phyloP scores from a whole-genome alignment of 2,797 vertebrate species.

The Merluccius polli region DNA sequence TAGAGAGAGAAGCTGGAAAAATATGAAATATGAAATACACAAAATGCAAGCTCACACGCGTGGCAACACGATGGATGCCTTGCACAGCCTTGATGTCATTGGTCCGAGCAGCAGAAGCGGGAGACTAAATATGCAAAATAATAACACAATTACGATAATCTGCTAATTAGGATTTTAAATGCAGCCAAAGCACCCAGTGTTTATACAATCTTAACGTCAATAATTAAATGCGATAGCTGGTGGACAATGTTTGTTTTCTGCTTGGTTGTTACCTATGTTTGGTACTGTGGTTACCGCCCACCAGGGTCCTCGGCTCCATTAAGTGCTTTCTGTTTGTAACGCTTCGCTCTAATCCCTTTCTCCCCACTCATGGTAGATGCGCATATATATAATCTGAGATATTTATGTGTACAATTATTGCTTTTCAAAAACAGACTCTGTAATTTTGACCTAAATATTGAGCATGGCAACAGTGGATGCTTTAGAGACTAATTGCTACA shows the following conservation, averaged over 20 bases:
- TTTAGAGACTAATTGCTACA: not conserved
- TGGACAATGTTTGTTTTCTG: conserved; percentile 21
- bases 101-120: conserved; percentile 34
- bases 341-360: conserved; percentile 14
- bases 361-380: conserved; percentile 3
- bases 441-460: not conserved
- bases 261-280: conserved; percentile 6
- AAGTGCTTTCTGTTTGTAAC: conserved; percentile 7
- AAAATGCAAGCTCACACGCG: not conserved
- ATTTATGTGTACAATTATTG: conserved; percentile 12
- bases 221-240: conserved; percentile 21
- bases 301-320: conserved; percentile 20
- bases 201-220: conserved; percentile 35
- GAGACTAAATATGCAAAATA: conserved; percentile 1
- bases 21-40: not conserved
- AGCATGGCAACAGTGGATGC: not conserved
- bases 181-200: conserved; percentile 32
- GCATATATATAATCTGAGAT: not conserved
- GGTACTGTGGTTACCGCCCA: not conserved
- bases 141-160: conserved; percentile 14
- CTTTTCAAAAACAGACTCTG: not conserved
- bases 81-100: conserved; percentile 25
- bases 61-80: not conserved
- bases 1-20: not conserved
- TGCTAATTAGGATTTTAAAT: conserved; percentile 20